Evolutionary conservation across 2,888 invertebrate genomes (phyloP).

Genomic region (Dyspetes luteomarginatus): DNA sequence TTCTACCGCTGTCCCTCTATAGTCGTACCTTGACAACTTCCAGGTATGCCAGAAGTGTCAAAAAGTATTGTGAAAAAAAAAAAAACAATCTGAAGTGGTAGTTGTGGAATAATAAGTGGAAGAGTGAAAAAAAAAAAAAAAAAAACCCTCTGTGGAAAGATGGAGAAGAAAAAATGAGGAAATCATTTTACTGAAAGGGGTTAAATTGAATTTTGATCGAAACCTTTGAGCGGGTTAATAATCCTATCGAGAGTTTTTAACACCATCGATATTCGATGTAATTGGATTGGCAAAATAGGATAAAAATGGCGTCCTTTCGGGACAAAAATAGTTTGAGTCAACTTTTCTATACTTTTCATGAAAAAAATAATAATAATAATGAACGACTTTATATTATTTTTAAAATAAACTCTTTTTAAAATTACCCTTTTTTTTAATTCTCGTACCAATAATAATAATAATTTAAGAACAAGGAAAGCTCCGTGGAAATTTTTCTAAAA

Average conservation of each 20-base stretch:
- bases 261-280: background rate
- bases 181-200: conserved; percentile 42
- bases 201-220: conserved; percentile 38
- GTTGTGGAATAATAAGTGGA: conserved; percentile 25
- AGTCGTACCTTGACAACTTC: conserved; percentile 30
- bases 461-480: too few relatives aligned
- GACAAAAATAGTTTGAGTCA: too few relatives aligned
- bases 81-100: background rate
- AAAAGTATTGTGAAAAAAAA: conserved; percentile 34
- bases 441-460: too few relatives aligned
- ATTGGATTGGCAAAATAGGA: background rate
- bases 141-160: background rate
- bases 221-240: background rate
- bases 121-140: conserved; percentile 10
- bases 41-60: conserved; percentile 32
- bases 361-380: too few relatives aligned
- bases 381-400: too few relatives aligned
- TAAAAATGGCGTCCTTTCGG: too few relatives aligned
- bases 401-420: too few relatives aligned
- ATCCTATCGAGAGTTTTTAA: background rate
- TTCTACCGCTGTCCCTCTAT: conserved; percentile 10
- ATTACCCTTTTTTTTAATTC: too few relatives aligned
- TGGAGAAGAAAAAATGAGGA: conserved; percentile 11
- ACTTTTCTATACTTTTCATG: too few relatives aligned
- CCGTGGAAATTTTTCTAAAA: too few relatives aligned